Base-by-base conservation (phyloP, 2,888 invertebrate genomes). In the Hydraecia micacea region DNA sequence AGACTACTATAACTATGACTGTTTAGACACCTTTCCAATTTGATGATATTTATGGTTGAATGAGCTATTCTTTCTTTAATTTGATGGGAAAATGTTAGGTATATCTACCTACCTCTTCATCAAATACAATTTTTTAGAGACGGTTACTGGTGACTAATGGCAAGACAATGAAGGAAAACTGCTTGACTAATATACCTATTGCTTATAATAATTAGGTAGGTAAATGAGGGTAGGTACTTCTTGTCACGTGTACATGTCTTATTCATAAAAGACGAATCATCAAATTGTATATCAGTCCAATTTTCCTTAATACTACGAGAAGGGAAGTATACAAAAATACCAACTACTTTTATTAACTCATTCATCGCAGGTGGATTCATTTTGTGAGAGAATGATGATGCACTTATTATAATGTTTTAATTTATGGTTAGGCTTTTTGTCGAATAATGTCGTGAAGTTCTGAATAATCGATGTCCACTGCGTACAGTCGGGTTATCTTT, bases 51-150 rank as follows among this genome's bases (percentile, higher is more conserved):
- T 74, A 68, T 81, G 69, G 60, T 66, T 82, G 52, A 73, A 55
- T 80, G 36, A n/a, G 60, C 69, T 39, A 73, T 84, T 84, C 60
- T 70, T 83, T 75, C 1, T 77, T 28, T n/a, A 71, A 80, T 58
- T 46, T 74, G 25, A 42, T 81, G 82, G 75, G 70, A 81, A 85
- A 63, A 63, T 66, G 25, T 5, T 80, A n/a, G n/a, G n/a, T n/a
- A 13, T 46, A 55, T 5, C 42, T 49, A 67, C 46, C 8, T 66
- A 83, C 49, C 32, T 69, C 36, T 67, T 55, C 62, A 67, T 79
- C 32, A 49, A 39, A 76, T 32, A 52, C 18, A 66, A 52, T 18
- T 58, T 66, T 42, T 36, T 76, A 28, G 6, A 68, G 32, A 15
- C 28, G 13, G 39, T 58, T 39, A 39, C 52, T 66, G 71, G 39